Conservation (phyloP, 2,113 vertebrate genomes). For the Emydocephalus ijimae region DNA sequence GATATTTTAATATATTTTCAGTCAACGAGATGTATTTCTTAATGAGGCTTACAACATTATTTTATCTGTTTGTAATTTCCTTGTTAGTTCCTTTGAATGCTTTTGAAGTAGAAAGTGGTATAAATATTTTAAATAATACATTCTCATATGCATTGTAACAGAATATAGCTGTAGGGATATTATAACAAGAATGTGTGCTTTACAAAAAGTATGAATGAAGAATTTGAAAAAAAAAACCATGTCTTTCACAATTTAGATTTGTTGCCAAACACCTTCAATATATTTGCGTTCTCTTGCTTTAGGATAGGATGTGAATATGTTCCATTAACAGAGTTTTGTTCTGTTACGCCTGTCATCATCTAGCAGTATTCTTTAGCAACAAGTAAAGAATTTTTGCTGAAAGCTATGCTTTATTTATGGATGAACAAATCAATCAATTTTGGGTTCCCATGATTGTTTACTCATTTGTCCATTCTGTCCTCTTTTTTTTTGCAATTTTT, state of each 20-base stretch:
- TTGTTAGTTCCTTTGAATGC: not conserved
- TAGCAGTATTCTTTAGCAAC: not conserved
- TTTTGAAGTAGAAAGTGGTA: not conserved
- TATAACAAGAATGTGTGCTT: slow-evolving; percentile 8
- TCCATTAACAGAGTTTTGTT: slow-evolving; percentile 47
- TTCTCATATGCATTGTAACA: slow-evolving; percentile 27
- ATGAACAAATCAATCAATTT: not conserved
- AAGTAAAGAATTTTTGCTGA: not conserved
- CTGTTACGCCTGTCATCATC: slow-evolving; percentile 39
- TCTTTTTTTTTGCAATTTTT: not conserved
- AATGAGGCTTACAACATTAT: not conserved
- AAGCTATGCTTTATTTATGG: not conserved
- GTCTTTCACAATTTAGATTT: slow-evolving; percentile 16
- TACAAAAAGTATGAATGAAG: slow-evolving; percentile 33
- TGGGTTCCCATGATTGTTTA: not conserved
- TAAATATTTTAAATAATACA: not conserved
- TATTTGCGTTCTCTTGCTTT: slow-evolving; percentile 37
- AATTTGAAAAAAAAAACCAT: slow-evolving; percentile 11
- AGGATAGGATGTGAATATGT: slow-evolving; percentile 31
- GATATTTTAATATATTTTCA: not conserved
- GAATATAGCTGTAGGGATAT: slow-evolving; percentile 34
- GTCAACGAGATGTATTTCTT: not conserved
- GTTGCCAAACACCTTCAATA: slow-evolving; percentile 20
- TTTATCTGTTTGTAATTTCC: not conserved
- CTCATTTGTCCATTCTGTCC: not conserved